Conservation (phyloP, 2,113 vertebrate species). For the Campylomormyrus tamandua region DNA sequence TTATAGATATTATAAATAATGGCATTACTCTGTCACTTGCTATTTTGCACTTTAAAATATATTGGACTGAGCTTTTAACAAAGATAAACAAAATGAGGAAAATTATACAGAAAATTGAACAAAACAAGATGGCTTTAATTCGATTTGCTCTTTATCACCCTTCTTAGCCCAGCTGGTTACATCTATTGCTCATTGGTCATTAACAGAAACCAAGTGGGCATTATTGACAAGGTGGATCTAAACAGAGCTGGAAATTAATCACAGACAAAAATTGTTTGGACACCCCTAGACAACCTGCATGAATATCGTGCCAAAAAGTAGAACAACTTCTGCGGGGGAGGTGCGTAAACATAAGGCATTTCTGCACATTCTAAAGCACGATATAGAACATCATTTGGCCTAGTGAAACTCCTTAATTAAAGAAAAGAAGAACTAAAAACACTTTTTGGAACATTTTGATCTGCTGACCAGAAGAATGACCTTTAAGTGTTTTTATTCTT, state of each 20-base stretch:
- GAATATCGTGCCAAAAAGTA: not conserved
- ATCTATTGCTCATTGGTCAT: not conserved
- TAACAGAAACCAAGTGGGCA: not conserved
- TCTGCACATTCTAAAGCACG: not conserved
- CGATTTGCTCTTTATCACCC: not conserved
- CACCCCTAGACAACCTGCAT: not conserved
- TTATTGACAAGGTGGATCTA: not conserved
- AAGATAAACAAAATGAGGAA: not conserved
- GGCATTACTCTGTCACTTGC: not conserved
- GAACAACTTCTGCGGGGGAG: not conserved
- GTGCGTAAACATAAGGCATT: not conserved
- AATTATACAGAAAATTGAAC: not conserved
- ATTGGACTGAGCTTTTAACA: not conserved
- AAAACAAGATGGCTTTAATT: not conserved
- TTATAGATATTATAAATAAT: not conserved
- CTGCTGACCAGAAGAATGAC: not conserved
- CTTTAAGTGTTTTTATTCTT: too few relatives aligned
- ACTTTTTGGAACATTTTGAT: not conserved
- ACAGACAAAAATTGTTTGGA: not conserved
- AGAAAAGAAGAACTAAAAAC: not conserved
- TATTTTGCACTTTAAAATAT: not conserved
- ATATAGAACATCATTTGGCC: not conserved
- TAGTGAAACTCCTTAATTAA: not conserved
- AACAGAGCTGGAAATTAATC: not conserved
- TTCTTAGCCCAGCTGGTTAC: not conserved